These are phyloP conservation scores for Cydia splendana DNA, from an alignment of 1,140 invertebrate species.

Conservation along the genomic window DNA sequence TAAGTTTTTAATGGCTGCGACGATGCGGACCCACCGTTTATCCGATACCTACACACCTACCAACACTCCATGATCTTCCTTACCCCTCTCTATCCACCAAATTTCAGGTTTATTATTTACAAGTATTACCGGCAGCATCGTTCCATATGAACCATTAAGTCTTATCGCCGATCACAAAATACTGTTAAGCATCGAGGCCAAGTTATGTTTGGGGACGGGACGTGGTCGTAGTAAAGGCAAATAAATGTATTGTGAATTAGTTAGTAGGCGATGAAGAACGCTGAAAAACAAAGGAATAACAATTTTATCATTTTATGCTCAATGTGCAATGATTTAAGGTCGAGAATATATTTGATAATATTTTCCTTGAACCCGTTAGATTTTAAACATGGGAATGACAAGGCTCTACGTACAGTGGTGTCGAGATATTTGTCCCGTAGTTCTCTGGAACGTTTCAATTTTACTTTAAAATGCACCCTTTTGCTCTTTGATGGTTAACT, in stretches of 20 bases:
- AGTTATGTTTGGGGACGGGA: background rate
- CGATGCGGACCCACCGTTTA: constrained; percentile 63
- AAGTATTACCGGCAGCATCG: background rate
- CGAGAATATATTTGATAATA: background rate
- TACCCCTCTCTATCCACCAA: constrained; percentile 35
- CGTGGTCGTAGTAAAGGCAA: no score
- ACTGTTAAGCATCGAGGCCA: constrained; percentile 7
- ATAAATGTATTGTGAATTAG: no score
- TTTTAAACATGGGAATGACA: background rate
- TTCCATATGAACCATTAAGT: background rate
- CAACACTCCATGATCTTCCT: constrained; percentile 43
- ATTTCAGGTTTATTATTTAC: background rate
- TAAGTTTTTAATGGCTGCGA: constrained; percentile 81
- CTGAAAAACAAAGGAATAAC: no score
- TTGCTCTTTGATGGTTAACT: constrained; percentile 37
- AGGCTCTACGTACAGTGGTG: constrained; percentile 25
- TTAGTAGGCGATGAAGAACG: no score
- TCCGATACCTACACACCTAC: constrained; percentile 54
- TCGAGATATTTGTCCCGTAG: constrained; percentile 40
- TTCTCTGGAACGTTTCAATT: constrained; percentile 45
- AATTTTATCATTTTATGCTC: no score
- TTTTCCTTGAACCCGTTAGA: background rate
- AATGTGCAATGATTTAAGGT: no score
- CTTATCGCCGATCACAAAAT: background rate
- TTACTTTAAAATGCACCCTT: constrained; percentile 46